phyloP scores from a whole-genome alignment of 2,113 vertebrate species.

The Rhizomys pruinosus region DNA sequence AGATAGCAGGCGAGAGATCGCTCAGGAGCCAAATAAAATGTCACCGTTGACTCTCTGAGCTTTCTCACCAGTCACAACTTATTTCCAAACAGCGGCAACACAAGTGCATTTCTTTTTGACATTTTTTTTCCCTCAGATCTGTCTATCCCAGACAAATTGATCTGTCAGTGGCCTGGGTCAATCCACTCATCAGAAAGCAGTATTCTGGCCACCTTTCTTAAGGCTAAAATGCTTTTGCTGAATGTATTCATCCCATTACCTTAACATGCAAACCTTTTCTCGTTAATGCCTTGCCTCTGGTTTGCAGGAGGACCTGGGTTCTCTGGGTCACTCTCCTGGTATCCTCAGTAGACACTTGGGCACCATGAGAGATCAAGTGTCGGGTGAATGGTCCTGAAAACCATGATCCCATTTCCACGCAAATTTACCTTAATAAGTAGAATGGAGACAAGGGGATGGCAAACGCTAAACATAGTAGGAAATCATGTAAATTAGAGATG shows the following conservation, averaged over 20 bases:
- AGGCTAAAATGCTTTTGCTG: constrained; percentile 46
- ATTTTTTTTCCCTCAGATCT: constrained; percentile 23
- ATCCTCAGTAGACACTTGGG: constrained; percentile 27
- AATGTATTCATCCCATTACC: constrained; percentile 50
- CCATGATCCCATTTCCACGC: constrained; percentile 67
- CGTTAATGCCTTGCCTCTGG: constrained; percentile 71
- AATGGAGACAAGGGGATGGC: constrained; percentile 56
- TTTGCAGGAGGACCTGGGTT: constrained; percentile 9
- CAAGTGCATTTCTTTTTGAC: background rate
- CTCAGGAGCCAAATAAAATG: constrained; percentile 47
- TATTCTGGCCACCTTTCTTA: constrained; percentile 20
- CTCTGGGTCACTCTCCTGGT: constrained; percentile 38
- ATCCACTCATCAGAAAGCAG: constrained; percentile 6
- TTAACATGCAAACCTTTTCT: constrained; percentile 19
- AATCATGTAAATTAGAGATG: constrained; percentile 49
- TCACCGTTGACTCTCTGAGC: background rate
- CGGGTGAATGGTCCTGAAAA: constrained; percentile 63
- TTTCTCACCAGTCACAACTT: background rate
- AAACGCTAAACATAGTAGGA: constrained; percentile 59
- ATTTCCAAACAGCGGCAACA: background rate
- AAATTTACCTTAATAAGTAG: constrained; percentile 76
- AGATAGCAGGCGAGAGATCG: constrained; percentile 28
- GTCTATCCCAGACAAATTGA: constrained; percentile 29
- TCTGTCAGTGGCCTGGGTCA: background rate
- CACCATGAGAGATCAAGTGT: constrained; percentile 68